Percentiles rank a stretch among this genome's conserved stretches.
Conservation (phyloP, 2,797 vertebrate genomes). For the Lophius americanus region DNA sequence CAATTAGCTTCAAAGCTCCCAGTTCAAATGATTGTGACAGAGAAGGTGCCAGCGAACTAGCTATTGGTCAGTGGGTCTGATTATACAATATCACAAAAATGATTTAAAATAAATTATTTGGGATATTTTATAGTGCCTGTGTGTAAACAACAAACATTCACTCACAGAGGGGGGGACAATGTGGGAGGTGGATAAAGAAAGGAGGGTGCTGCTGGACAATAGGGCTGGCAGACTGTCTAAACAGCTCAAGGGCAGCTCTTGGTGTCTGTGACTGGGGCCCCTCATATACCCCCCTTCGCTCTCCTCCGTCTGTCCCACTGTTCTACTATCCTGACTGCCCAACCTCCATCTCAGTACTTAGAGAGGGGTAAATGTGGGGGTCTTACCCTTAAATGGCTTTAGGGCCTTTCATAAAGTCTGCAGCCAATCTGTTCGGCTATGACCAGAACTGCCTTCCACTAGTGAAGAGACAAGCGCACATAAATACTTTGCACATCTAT, state of each 20-base stretch:
- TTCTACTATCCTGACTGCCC: slow-evolving; percentile 46
- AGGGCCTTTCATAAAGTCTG: slow-evolving; percentile 63
- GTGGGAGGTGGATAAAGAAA: slow-evolving; percentile 67
- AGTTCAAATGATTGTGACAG: slow-evolving; percentile 22
- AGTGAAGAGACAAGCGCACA: slow-evolving; percentile 11
- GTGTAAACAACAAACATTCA: slow-evolving; percentile 43
- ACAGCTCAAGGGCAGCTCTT: slow-evolving; percentile 73
- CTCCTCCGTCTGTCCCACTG: slow-evolving; percentile 64
- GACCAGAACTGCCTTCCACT: slow-evolving; percentile 34
- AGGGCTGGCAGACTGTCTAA: slow-evolving; percentile 67
- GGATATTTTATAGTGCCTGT: not conserved
- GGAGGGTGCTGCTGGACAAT: slow-evolving; percentile 68
- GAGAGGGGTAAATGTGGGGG: slow-evolving; percentile 29
- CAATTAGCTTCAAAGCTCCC: slow-evolving; percentile 24
- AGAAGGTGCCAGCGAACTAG: slow-evolving; percentile 16
- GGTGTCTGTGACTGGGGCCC: slow-evolving; percentile 68
- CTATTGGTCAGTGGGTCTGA: too few relatives aligned
- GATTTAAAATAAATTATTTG: not conserved
- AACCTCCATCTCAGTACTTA: slow-evolving; percentile 38
- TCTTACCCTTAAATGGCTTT: slow-evolving; percentile 51
- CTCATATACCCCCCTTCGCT: slow-evolving; percentile 28
- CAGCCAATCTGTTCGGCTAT: slow-evolving; percentile 36
- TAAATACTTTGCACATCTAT: too few relatives aligned
- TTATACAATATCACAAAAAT: too few relatives aligned
- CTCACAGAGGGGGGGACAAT: slow-evolving; percentile 31